These are phyloP conservation scores for Opisthocomus hoazin DNA, from an alignment of 2,113 vertebrate species.

Conservation along the genomic window DNA sequence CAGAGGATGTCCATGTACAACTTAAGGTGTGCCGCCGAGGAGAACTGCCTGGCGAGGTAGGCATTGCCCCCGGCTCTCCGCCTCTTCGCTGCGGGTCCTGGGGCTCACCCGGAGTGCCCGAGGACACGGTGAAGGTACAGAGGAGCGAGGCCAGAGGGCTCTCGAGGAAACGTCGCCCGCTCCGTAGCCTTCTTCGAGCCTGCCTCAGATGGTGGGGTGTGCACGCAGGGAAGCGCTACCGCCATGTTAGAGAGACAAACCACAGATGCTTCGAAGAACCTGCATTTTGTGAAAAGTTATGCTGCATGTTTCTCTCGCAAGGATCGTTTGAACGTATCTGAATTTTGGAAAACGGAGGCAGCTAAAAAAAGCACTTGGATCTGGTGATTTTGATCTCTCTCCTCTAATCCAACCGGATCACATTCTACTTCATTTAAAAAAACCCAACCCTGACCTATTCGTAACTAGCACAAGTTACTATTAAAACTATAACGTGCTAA, in stretches of 20 bases:
- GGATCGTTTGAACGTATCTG: not conserved
- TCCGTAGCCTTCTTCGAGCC: not conserved
- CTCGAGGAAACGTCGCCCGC: not conserved
- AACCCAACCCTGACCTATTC: not conserved
- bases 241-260: not conserved
- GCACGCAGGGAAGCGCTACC: not conserved
- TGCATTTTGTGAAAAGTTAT: not conserved
- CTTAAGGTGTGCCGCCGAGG: slow-evolving; percentile 91
- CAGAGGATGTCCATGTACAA: slow-evolving; percentile 94
- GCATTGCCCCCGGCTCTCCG: not conserved
- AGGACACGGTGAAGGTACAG: not conserved
- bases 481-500: not conserved
- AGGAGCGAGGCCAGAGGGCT: not conserved
- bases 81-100: not conserved
- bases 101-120: not conserved
- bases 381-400: not conserved
- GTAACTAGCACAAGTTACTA: not conserved
- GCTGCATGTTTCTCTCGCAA: not conserved
- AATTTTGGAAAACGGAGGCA: not conserved
- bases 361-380: not conserved
- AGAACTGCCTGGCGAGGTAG: slow-evolving; percentile 94
- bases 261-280: not conserved
- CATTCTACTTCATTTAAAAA: not conserved
- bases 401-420: not conserved
- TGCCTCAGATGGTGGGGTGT: not conserved